Percentiles rank a stretch among this genome's conserved stretches.
Conservation (phyloP, 1,140 invertebrate genomes). For the Eulimnadia texana region DNA sequence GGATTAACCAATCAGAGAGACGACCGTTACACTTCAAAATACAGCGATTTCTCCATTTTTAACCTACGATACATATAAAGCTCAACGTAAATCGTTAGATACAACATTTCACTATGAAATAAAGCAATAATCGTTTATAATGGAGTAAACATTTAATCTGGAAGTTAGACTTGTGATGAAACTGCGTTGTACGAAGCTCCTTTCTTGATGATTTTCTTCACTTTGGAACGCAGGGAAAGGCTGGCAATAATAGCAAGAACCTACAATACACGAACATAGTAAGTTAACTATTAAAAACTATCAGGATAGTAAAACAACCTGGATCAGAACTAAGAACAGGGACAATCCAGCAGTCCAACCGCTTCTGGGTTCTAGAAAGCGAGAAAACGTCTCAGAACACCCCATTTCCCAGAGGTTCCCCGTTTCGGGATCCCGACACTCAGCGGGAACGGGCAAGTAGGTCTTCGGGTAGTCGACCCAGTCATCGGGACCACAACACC, state of each 20-base stretch:
- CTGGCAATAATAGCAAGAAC: conserved; percentile 8
- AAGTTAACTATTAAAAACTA: neutral
- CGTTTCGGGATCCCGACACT: conserved; percentile 69
- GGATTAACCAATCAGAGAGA: no score
- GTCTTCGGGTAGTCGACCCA: conserved; percentile 59
- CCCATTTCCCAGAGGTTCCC: conserved; percentile 76
- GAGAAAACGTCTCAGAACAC: conserved; percentile 67
- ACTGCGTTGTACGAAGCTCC: conserved; percentile 12
- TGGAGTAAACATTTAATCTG: no score
- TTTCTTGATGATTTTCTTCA: neutral
- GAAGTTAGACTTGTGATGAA: neutral
- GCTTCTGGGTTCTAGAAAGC: conserved; percentile 65
- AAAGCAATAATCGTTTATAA: no score
- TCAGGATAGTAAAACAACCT: conserved; percentile 33
- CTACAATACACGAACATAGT: neutral
- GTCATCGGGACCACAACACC: conserved; percentile 69
- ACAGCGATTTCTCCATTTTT: no score
- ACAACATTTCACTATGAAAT: no score
- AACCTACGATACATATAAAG: no score
- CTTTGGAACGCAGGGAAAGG: neutral
- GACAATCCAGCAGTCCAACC: conserved; percentile 66
- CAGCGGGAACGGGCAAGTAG: conserved; percentile 56
- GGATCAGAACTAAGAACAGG: conserved; percentile 50
- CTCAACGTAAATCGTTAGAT: no score
- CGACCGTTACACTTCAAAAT: no score